Base-by-base conservation (phyloP, 2,113 vertebrate species). In the Notothenia coriiceps region DNA sequence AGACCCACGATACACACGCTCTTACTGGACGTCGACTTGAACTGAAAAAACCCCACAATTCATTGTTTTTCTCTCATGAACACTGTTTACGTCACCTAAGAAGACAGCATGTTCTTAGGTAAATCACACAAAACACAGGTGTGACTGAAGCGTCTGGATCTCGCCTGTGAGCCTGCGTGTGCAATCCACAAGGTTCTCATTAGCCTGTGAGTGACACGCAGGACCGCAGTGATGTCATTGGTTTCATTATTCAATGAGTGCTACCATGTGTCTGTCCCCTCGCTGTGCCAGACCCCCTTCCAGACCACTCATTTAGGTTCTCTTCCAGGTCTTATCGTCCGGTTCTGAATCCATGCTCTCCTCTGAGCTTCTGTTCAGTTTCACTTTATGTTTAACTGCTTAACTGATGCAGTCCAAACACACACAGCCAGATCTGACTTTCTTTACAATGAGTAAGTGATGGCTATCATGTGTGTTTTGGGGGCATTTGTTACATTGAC, bases 21-120 rank as follows among this genome's bases (percentile, higher is more conserved):
- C 93, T 99, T 99, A 91, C 95, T 98, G 2, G 97, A 96, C 0
- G 96, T 97, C 10, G 98, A 98, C 90, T 99, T 99, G 94, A 99
- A 99, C 98, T 29, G 25, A 29, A 29, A 29, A 29, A 29, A 29
- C 25, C 25, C 25, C 25, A 29, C 25, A 29, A 29, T 29, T 29
- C 25, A 29, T 29, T 29, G 25, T 29, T 29, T 29, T 29, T 29
- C 25, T 29, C 25, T 29, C 25, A 29, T 29, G 25, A 29, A 29
- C 25, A 3, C 25, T 29, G 25, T 29, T 3, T 29, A 29, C 25
- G 2, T 29, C 25, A 29, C 25, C 25, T 29, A 29, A 29, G 72
- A 47, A 40, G 46, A 11, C 47, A 13, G 77, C 57, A 69, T 22
- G 51, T 65, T 14, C 35, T 8, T 40, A 6, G 35, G 6, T 6